Evolutionary conservation across 2,888 invertebrate genomes (phyloP), one percentile per base, ranked within the genome.

Genomic region (Sinelater perroti): DNA sequence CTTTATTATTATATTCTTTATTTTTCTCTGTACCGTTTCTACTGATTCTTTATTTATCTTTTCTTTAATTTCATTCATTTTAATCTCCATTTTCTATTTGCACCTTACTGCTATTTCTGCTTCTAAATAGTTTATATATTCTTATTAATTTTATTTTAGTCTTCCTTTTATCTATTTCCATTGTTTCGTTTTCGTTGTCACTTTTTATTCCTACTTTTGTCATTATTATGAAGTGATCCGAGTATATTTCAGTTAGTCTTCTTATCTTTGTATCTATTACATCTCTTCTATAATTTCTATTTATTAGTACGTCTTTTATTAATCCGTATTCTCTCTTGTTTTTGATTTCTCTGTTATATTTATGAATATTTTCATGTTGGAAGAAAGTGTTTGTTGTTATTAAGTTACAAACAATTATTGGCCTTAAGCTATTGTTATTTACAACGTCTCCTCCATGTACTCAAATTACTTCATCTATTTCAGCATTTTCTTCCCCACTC

Each of bases 31-130:
- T n/a, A n/a, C n/a, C n/a, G n/a, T n/a, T n/a, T n/a, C n/a, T n/a
- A n/a, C n/a, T n/a, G n/a, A n/a, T n/a, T n/a, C n/a, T n/a, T n/a
- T n/a, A n/a, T n/a, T 8, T 30, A 30, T 30, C 3, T 30, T 30
- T 30, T 30, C 30, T 3, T 30, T 30, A 30, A 30, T 30, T 5
- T 30, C 11, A n/a, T n/a, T 30, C 30, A 30, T 30, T n/a, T 30
- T 3, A 5, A n/a, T 3, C 16, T 33, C 33, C 10, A 11, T 8
- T 33, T 33, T 33, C 16, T 10, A 13, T 4, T 33, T 33, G 14
- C 16, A 33, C 14, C 5, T 33, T 33, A 3, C 14, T 33, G 33
- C 14, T 10, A 5, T 11, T 13, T 11, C 33, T 33, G 13, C 33
- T 33, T 33, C 33, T 2, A 2, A n/a, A 3, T 13, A 3, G 33